Evolutionary conservation across 2,113 vertebrate genomes (phyloP).

Genomic region (Sorex araneus): DNA sequence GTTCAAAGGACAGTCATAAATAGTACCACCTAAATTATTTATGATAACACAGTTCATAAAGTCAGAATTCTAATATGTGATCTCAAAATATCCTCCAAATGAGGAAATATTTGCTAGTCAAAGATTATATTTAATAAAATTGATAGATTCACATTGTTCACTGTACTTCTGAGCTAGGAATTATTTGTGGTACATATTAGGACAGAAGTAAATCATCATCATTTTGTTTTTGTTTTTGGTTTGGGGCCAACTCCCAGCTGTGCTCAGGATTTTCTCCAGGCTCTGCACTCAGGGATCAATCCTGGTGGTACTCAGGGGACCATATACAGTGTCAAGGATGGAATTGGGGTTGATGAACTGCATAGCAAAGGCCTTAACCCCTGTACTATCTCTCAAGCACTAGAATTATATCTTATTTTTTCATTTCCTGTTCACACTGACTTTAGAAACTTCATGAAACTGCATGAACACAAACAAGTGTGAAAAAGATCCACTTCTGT

Average conservation of each 20-base stretch:
- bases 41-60: constrained; percentile 8
- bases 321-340: no score
- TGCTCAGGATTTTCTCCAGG: no score
- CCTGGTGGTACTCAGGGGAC: no score
- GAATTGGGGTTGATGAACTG: no score
- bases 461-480: background rate
- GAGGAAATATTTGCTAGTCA: background rate
- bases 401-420: background rate
- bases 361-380: no score
- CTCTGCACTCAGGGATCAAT: no score
- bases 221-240: no score
- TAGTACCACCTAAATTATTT: background rate
- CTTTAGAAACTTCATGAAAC: background rate
- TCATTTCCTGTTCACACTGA: background rate
- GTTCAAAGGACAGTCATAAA: constrained; percentile 31
- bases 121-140: background rate
- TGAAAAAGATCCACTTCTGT: background rate
- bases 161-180: background rate
- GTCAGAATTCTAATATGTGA: background rate
- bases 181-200: background rate
- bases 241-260: no score
- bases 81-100: constrained; percentile 1
- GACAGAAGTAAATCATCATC: background rate
- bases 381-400: background rate
- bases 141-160: background rate